Evolutionary conservation across 2,888 invertebrate genomes (phyloP).

Genomic region (Julus scanicus): DNA sequence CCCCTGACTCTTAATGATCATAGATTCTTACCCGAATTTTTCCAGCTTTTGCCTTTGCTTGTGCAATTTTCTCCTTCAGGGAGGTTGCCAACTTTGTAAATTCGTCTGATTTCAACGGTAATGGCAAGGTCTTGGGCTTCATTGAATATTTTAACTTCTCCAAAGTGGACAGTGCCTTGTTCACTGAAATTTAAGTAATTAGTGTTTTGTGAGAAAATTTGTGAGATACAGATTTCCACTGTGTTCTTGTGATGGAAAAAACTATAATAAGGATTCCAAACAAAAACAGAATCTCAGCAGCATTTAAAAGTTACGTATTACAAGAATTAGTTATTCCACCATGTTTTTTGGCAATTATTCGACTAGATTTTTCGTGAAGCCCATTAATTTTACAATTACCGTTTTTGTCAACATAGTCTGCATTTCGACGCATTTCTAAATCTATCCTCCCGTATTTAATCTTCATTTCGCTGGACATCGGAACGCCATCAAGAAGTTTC

Average conservation of each 20-base stretch:
- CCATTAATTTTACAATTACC: neutral
- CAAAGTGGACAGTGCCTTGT: neutral
- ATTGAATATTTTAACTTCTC: neutral
- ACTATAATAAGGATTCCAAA: too few species aligned
- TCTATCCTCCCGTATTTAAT: neutral
- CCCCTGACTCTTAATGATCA: too few species aligned
- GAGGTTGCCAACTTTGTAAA: neutral
- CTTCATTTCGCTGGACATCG: neutral
- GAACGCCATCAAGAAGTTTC: neutral
- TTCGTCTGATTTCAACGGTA: neutral
- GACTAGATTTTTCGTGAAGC: too few species aligned
- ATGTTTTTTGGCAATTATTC: too few species aligned
- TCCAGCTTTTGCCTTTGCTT: neutral
- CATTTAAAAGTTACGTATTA: neutral
- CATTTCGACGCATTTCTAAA: neutral
- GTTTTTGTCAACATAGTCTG: neutral
- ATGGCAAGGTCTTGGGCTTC: neutral
- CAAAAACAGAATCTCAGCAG: neutral
- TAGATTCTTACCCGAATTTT: conserved; percentile 8
- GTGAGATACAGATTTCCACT: too few species aligned
- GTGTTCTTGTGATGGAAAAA: too few species aligned
- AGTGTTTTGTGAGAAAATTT: neutral
- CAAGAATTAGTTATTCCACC: too few species aligned
- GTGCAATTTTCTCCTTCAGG: neutral
- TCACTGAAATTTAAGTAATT: neutral